Base-by-base conservation (phyloP, 2,888 invertebrate genomes). In the Coelopa pilipes region DNA sequence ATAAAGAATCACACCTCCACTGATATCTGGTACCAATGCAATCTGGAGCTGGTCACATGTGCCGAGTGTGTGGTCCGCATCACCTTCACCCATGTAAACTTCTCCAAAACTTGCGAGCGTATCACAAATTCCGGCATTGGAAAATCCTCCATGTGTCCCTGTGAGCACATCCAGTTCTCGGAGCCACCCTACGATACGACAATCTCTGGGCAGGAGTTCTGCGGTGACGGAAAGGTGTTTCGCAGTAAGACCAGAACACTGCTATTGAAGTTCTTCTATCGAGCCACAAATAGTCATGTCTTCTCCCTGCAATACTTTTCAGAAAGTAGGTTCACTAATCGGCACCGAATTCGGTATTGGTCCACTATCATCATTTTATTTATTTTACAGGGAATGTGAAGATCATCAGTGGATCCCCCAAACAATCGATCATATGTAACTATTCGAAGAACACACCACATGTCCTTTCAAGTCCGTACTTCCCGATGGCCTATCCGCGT, bases 1-100 rank as follows among this genome's bases (percentile, higher is more conserved):
- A 69, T 80, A 68, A 81, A 79, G 73, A 82, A 83, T 72, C 82
- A 82, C 69, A 82, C 82, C 68, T 80, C 76, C 55, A 70, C 78
- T n/a, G 88, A 90, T 76, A 81, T 85, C 47, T 87, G 87, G 86
- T 87, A 87, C 73, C 90, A 90, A 79, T 92, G 92, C 82, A 90
- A 90, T 77, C 85, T 92, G 72, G 92, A 93, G 84, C 87, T 93
- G 77, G 90, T 92, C 59, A 92, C 93, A 2, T 93, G 93, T 82
- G 91, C 93, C 0, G 92, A 92, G 19, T 93, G 93, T 82, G 89
- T 92, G 68, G 90, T 87, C 19, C 83, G 87, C 24, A 84, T 87
- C 45, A 87, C 86, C 17, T 86, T 87, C 49, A 86, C 84, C 1
- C 83, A 84, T 72, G 81, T 85, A 12, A 86, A 87, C 74, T 87